Evolutionary conservation across 2,797 vertebrate species (phyloP), one percentile per base, ranked within the genome.

Genomic region (Lindbergichthys nudifrons): DNA sequence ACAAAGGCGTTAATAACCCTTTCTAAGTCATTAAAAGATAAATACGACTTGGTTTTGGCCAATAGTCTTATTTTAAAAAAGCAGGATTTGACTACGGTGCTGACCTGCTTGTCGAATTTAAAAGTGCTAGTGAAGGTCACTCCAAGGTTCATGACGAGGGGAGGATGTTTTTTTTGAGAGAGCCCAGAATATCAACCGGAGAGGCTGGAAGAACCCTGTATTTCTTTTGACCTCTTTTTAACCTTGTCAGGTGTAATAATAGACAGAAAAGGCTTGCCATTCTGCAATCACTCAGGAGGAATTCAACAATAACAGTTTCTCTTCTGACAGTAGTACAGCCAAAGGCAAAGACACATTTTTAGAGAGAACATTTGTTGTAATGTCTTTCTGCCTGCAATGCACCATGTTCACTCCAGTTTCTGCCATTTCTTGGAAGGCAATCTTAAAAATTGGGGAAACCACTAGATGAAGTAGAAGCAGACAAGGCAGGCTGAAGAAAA

Each of bases 381-480:
- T 54, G 32, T 70, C 19, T 60, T n/a, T 76, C 45, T 1, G 57
- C 52, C 19, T 43, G 7, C 21, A 64, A 39, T 46, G 23, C 46
- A 26, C 10, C 23, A 56, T 32, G 65, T 68, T 84, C 32, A 47
- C 23, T 60, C 11, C 3, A 32, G 32, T 36, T 36, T 36, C 32
- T 63, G 60, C 47, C 16, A 2, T 57, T 76, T 54, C 56, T 42
- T 43, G n/a, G 74, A 57, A 53, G 39, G 19, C 59, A 52, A 1
- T 73, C 32, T 64, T 43, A 61, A 21, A 65, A 59, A 43, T 64
- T 16, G 45, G 8, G 36, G 30, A 68, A 68, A 75, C 75, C 16
- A 56, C 62, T 10, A 73, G n/a, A n/a, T 62, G 39, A 62, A 58
- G 30, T 30, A 50, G 53, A 64, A 70, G 61, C 19, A 65, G 12